Evolutionary conservation across 2,797 vertebrate species (phyloP).

Genomic region (Scyliorhinus canicula): DNA sequence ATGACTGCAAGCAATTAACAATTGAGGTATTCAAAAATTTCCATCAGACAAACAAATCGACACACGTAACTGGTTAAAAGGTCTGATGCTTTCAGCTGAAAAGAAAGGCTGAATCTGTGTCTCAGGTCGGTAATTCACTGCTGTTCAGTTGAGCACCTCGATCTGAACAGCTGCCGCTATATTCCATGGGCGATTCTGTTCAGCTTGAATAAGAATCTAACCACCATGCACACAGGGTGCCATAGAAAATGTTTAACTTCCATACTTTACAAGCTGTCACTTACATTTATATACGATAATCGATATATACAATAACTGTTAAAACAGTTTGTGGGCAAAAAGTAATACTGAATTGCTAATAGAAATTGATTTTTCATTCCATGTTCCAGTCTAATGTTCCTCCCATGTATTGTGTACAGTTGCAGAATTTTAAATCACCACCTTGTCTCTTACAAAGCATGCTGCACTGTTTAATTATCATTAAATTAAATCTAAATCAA

Average conservation of each 20-base stretch:
- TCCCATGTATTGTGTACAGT: background rate
- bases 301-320: background rate
- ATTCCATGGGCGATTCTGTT: background rate
- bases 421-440: background rate
- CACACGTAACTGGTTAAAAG: background rate
- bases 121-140: background rate
- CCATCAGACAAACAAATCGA: background rate
- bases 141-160: background rate
- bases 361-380: background rate
- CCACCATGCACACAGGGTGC: background rate
- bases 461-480: background rate
- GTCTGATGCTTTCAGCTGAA: background rate
- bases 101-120: background rate
- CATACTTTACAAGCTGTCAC: background rate
- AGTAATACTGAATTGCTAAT: background rate
- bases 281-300: background rate
- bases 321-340: background rate
- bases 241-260: background rate
- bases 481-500: conserved; percentile 9
- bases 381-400: background rate
- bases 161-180: background rate
- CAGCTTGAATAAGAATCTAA: background rate
- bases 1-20: background rate
- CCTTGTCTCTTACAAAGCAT: background rate
- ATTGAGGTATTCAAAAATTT: background rate